phyloP scores from a whole-genome alignment of 2,113 vertebrate species.

The Meriones unguiculatus region DNA sequence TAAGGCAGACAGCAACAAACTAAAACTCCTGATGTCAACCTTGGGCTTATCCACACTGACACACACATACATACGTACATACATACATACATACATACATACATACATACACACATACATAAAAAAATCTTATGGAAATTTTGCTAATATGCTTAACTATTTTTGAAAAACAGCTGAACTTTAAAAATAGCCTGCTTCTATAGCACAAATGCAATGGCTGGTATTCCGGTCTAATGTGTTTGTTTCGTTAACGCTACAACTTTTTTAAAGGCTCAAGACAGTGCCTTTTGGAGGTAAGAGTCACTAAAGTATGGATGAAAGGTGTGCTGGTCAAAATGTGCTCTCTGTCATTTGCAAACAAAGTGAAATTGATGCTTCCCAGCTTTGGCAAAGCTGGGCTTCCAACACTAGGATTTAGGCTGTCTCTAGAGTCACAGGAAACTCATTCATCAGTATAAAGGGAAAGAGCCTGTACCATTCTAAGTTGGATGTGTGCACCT shows the following conservation, averaged over 20 bases:
- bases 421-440: neutral
- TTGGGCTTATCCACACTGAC: neutral
- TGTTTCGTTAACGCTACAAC: conserved; percentile 79
- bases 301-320: conserved; percentile 62
- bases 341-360: neutral
- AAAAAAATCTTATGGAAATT: neutral
- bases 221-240: conserved; percentile 69
- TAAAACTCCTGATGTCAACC: neutral
- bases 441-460: neutral
- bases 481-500: neutral
- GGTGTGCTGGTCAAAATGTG: neutral
- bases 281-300: conserved; percentile 68
- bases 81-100: neutral
- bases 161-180: conserved; percentile 71
- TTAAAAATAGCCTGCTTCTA: conserved; percentile 64
- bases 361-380: neutral
- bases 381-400: neutral
- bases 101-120: neutral
- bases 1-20: neutral
- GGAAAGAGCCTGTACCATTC: neutral
- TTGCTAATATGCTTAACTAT: neutral
- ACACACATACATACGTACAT: neutral
- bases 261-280: conserved; percentile 72
- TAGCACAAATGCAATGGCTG: conserved; percentile 65
- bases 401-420: neutral